phyloP scores from a whole-genome alignment of 2,797 vertebrate genomes.

The Sebastes oblongus region DNA sequence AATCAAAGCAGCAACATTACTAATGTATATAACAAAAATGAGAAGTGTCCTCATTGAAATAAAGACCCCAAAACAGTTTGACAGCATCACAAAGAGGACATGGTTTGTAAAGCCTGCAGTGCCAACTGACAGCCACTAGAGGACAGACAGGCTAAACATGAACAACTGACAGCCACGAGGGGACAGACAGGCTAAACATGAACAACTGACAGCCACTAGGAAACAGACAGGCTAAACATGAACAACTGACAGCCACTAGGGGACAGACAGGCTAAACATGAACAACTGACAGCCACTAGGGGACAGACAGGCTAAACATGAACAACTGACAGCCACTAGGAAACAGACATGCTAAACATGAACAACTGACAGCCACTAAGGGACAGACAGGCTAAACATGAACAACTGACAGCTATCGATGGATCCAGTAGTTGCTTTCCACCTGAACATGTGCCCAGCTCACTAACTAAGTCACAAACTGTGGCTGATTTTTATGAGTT shows the following conservation, averaged over 20 bases:
- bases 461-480: neutral
- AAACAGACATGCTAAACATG: neutral
- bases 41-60: neutral
- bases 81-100: neutral
- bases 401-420: no score
- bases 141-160: neutral
- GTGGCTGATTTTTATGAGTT: neutral
- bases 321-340: neutral
- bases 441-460: neutral
- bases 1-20: neutral
- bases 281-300: neutral
- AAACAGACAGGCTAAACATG: neutral
- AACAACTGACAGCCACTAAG: neutral
- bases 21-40: neutral
- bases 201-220: neutral
- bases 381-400: neutral
- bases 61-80: neutral
- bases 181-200: neutral
- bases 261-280: neutral
- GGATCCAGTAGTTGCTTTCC: neutral
- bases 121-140: accelerated
- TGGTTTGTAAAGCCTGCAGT: neutral
- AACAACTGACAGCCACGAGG: neutral
- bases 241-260: neutral
- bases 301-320: no score